Base-by-base conservation (phyloP, 2,797 vertebrate species). In the Alosa sapidissima region DNA sequence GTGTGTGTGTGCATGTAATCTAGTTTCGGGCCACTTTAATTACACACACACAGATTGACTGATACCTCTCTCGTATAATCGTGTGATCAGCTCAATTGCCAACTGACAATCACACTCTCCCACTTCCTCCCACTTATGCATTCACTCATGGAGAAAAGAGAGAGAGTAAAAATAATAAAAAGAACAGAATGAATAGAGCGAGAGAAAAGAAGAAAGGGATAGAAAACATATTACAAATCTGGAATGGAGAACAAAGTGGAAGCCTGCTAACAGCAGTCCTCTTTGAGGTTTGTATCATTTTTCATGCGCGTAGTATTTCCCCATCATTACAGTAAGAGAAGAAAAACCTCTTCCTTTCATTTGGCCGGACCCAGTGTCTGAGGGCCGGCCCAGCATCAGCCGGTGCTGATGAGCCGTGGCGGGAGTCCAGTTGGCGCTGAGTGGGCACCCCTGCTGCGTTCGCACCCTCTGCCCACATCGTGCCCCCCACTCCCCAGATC, bases 1-100 rank as follows among this genome's bases (percentile, higher is more conserved):
- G 65, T 33, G 24, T 72, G 65, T 36, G 28, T 72, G 10, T 72
- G 65, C 75, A 84, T 91, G 88, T 90, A 83, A 86, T 90, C 85
- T 85, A 58, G 68, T 75, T 75, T 75, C 41, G 68, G 33, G 68
- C 33, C 68, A 75, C 33, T 75, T 75, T 45, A 75, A 75, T 75
- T 75, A 75, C 33, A 75, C 68, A 65, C 60, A 75, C 68, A 75
- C 68, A 75, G 68, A 75, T 75, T 75, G 68, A 75, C 68, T 75
- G 68, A 75, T 75, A 41, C 68, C 33, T 45, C 68, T 75, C 14
- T 75, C 14, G 36, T 75, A 19, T 75, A 75, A 75, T 75, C 36
- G 13, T 75, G 68, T 45, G 36, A 75, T 75, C 68, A 75, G 68
- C 68, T 75, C 68, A 75, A 75, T 75, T 75, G 33, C 68, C 68